Percentiles rank a stretch among this genome's conserved stretches.
phyloP scores from a whole-genome alignment of 1,140 invertebrate species.

The Hycleus cichorii region DNA sequence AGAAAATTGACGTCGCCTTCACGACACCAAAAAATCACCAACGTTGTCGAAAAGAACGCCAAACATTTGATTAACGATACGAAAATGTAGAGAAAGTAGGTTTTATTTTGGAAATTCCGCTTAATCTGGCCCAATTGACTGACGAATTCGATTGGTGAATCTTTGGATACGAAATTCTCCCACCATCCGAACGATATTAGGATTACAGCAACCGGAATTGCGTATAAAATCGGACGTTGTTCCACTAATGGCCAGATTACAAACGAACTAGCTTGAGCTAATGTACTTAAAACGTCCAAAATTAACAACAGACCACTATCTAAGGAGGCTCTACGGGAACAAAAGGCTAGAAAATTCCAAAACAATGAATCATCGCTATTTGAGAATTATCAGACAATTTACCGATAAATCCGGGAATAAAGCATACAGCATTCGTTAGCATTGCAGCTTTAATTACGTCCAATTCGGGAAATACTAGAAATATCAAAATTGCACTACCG shows the following conservation, averaged over 20 bases:
- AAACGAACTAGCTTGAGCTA: conserved; percentile 54
- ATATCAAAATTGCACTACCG: conserved; percentile 79
- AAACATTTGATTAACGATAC: conserved; percentile 60
- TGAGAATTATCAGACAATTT: neutral
- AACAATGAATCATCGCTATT: neutral
- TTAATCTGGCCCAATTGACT: conserved; percentile 47
- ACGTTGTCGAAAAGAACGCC: conserved; percentile 51
- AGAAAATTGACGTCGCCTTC: conserved; percentile 48
- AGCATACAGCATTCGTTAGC: conserved; percentile 88
- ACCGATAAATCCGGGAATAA: conserved; percentile 67
- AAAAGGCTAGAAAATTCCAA: neutral
- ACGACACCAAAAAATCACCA: conserved; percentile 48
- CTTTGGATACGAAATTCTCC: conserved; percentile 69
- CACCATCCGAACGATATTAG: conserved; percentile 77
- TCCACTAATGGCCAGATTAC: conserved; percentile 57
- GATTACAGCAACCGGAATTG: conserved; percentile 57
- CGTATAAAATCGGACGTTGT: conserved; percentile 44
- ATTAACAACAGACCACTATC: conserved; percentile 36
- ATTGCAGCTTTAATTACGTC: conserved; percentile 88
- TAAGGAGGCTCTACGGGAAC: neutral
- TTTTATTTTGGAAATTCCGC: conserved; percentile 50
- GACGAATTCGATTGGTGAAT: conserved; percentile 44
- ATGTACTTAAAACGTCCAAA: conserved; percentile 51
- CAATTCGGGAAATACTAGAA: conserved; percentile 78
- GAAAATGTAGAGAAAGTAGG: conserved; percentile 64